Evolutionary conservation across 2,113 vertebrate genomes (phyloP).

Genomic region (Microtus pennsylvanicus): DNA sequence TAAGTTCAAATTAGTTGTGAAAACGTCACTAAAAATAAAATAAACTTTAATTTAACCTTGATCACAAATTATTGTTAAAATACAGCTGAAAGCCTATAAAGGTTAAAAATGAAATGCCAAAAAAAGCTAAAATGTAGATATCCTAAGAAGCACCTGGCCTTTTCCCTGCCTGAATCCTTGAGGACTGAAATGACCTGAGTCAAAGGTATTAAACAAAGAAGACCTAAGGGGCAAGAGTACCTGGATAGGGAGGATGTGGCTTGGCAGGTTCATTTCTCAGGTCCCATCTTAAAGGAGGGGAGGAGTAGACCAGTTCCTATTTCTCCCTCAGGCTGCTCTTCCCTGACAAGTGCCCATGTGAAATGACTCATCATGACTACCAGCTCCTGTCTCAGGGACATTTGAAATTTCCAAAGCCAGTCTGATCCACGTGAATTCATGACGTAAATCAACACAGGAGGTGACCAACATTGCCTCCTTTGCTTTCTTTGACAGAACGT

Average conservation of each 20-base stretch:
- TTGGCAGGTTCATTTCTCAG: background rate
- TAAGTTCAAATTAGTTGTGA: slow-evolving; percentile 87
- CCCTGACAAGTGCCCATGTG: background rate
- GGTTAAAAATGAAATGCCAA: slow-evolving; percentile 80
- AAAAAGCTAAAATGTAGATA: slow-evolving; percentile 53
- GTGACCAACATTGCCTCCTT: background rate
- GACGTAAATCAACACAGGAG: background rate
- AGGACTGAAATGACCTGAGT: background rate
- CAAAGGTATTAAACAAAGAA: background rate
- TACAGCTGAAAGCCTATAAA: slow-evolving; percentile 77
- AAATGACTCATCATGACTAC: background rate
- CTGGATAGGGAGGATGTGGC: accelerated
- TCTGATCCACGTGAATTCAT: background rate
- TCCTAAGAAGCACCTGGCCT: slow-evolving; percentile 49
- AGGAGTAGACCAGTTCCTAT: background rate
- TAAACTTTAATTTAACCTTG: slow-evolving; percentile 84
- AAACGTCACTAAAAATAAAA: slow-evolving; percentile 88
- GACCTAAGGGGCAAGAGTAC: accelerated
- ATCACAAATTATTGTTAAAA: slow-evolving; percentile 83
- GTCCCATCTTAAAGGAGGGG: background rate
- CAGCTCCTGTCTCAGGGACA: background rate
- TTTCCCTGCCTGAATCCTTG: background rate
- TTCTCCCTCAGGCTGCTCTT: background rate
- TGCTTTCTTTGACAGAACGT: background rate
- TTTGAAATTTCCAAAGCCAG: background rate